Evolutionary conservation across 53 echinoderm and acorn worm genomes (phyloP).

Genomic region (Astropecten irregularis): DNA sequence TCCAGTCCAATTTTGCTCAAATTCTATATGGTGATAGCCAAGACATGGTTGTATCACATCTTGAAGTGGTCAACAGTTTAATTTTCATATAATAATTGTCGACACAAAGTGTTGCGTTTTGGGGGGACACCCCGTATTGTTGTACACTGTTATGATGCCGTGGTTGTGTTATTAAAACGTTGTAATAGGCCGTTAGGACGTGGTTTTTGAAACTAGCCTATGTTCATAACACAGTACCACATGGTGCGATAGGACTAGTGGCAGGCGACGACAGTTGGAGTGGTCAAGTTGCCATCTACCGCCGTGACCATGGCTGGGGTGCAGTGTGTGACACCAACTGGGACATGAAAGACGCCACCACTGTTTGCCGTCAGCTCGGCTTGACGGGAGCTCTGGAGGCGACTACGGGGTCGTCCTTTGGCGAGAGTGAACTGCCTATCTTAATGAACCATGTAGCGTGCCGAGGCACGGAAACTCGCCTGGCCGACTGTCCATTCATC

Average conservation of each 20-base stretch:
- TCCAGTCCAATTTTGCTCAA: too few relatives aligned
- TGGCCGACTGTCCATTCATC: constrained; percentile 1
- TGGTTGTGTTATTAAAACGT: too few relatives aligned
- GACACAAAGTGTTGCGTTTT: too few relatives aligned
- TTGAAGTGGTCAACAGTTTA: too few relatives aligned
- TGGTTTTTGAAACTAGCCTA: too few relatives aligned
- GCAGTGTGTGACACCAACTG: constrained; percentile 25
- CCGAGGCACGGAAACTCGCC: background rate
- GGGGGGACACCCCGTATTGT: too few relatives aligned
- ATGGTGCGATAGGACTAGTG: background rate
- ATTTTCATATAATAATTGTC: too few relatives aligned
- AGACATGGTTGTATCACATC: too few relatives aligned
- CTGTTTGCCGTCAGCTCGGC: constrained; percentile 27
- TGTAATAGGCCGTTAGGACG: too few relatives aligned
- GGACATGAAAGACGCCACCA: constrained; percentile 6
- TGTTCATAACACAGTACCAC: background rate
- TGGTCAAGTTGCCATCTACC: background rate
- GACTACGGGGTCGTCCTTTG: constrained; percentile 4
- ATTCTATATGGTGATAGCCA: too few relatives aligned
- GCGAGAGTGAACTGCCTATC: constrained; percentile 14
- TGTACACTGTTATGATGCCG: background rate
- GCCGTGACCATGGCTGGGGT: background rate
- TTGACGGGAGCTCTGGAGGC: background rate
- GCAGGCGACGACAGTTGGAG: background rate
- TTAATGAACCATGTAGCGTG: background rate